Evolutionary conservation across 2,888 invertebrate species (phyloP).

Genomic region (Leistus spinibarbis): DNA sequence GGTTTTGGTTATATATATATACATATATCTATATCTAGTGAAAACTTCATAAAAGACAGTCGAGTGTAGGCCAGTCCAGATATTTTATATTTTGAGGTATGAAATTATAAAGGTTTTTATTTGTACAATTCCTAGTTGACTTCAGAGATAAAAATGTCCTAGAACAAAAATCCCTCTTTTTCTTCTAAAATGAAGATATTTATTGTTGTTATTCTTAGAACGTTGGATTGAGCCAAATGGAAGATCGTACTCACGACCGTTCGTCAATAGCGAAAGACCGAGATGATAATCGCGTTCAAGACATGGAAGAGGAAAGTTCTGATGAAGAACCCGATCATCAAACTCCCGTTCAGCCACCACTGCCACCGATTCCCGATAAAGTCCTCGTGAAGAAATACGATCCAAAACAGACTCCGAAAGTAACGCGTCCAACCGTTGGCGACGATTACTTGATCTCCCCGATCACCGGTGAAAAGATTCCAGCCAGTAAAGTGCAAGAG

Average conservation of each 20-base stretch:
- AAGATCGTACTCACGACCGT: constrained; percentile 63
- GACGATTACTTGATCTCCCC: constrained; percentile 97
- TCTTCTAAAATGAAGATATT: not conserved
- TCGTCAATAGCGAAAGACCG: constrained; percentile 56
- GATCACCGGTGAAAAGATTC: constrained; percentile 97
- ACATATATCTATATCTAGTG: too few relatives aligned
- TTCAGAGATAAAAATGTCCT: not conserved
- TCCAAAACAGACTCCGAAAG: constrained; percentile 77
- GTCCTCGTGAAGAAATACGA: constrained; percentile 97
- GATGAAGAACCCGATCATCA: constrained; percentile 68
- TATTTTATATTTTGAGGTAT: too few relatives aligned
- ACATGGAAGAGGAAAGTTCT: constrained; percentile 91
- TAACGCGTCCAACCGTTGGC: constrained; percentile 67
- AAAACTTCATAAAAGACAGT: too few relatives aligned
- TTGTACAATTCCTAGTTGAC: not conserved
- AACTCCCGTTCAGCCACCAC: constrained; percentile 63
- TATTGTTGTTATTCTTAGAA: constrained; percentile 48
- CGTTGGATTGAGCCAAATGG: constrained; percentile 69
- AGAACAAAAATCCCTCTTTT: too few relatives aligned
- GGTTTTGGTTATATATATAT: too few relatives aligned
- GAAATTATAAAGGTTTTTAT: too few relatives aligned
- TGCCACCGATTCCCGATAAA: constrained; percentile 89
- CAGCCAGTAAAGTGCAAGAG: constrained; percentile 95
- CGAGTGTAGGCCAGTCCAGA: too few relatives aligned
- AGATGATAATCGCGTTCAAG: constrained; percentile 74